Conservation (phyloP, 2,113 vertebrate species). For the Potamarius usumacintae region DNA sequence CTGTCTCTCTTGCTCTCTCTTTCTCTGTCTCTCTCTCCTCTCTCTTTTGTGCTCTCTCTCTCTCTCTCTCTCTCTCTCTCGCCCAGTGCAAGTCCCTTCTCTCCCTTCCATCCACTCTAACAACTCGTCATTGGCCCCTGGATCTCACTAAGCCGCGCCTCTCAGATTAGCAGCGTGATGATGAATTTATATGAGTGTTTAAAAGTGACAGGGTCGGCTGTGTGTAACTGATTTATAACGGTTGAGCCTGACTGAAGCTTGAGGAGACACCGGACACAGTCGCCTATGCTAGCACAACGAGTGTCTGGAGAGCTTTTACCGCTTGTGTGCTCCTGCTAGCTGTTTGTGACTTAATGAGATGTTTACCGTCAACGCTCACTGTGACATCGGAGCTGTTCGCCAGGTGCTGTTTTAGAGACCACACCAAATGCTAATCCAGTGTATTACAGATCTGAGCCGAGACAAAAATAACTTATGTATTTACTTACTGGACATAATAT, state of each 20-base stretch:
- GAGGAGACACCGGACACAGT: slow-evolving; percentile 6
- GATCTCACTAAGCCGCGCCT: slow-evolving; percentile 11
- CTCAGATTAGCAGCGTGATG: slow-evolving; percentile 48
- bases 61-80: not conserved
- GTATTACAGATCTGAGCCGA: not conserved
- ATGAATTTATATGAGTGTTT: slow-evolving; percentile 58
- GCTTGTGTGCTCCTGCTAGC: slow-evolving; percentile 3
- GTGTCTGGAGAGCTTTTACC: slow-evolving; percentile 38
- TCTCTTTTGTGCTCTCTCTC: not conserved
- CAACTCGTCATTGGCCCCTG: not conserved
- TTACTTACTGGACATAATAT: not conserved
- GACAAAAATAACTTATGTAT: not conserved
- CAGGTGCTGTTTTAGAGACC: not conserved
- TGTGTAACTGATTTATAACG: slow-evolving; percentile 49
- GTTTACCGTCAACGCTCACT: not conserved
- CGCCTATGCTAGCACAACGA: slow-evolving; percentile 13
- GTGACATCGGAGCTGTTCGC: slow-evolving; percentile 12
- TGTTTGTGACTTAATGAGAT: slow-evolving; percentile 31
- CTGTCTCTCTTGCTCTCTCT: no score
- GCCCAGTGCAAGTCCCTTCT: slow-evolving; percentile 1
- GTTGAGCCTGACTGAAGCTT: not conserved
- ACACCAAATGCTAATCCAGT: not conserved
- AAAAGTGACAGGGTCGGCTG: slow-evolving; percentile 27
- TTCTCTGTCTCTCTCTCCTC: no score
- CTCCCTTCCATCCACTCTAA: slow-evolving; percentile 19